These are phyloP conservation scores for Sinohyriopsis cumingii DNA, from an alignment of 2,888 invertebrate species.

Conservation along the genomic window DNA sequence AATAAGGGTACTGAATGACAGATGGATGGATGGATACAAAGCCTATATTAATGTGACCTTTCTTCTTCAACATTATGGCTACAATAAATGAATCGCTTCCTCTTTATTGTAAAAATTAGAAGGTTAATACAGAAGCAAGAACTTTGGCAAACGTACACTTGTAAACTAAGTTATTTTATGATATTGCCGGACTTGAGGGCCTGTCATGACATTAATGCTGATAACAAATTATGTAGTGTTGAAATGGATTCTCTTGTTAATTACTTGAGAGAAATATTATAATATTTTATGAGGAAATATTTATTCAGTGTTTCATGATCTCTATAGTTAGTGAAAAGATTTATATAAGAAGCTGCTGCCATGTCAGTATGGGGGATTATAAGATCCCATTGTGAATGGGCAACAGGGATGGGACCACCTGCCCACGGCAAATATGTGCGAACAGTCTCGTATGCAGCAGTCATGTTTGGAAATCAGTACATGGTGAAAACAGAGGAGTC, in stretches of 20 bases:
- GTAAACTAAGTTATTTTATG: constrained; percentile 20
- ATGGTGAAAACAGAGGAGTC: constrained; percentile 10
- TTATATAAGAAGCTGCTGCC: constrained; percentile 14
- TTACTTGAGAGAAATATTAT: constrained; percentile 8
- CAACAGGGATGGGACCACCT: constrained; percentile 38
- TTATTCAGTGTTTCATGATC: constrained; percentile 17
- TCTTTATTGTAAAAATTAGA: constrained; percentile 29
- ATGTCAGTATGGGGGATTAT: constrained; percentile 22
- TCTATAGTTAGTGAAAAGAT: not conserved
- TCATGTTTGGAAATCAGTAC: too few relatives aligned
- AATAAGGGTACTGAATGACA: too few relatives aligned
- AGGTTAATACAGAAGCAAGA: constrained; percentile 38
- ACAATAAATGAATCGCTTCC: too few relatives aligned
- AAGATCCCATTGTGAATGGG: constrained; percentile 45
- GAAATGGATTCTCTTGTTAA: constrained; percentile 1
- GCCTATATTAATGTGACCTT: too few relatives aligned
- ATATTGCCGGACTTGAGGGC: constrained; percentile 5
- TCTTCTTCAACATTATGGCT: too few relatives aligned
- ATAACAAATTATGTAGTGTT: constrained; percentile 9
- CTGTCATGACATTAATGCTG: constrained; percentile 23
- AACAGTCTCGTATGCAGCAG: constrained; percentile 17
- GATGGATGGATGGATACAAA: too few relatives aligned
- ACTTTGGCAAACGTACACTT: constrained; percentile 18
- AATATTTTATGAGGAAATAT: constrained; percentile 18
- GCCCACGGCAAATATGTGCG: constrained; percentile 40